These are phyloP conservation scores for Paraescarpia echinospica DNA, from an alignment of 1,140 invertebrate genomes.

Conservation along the genomic window DNA sequence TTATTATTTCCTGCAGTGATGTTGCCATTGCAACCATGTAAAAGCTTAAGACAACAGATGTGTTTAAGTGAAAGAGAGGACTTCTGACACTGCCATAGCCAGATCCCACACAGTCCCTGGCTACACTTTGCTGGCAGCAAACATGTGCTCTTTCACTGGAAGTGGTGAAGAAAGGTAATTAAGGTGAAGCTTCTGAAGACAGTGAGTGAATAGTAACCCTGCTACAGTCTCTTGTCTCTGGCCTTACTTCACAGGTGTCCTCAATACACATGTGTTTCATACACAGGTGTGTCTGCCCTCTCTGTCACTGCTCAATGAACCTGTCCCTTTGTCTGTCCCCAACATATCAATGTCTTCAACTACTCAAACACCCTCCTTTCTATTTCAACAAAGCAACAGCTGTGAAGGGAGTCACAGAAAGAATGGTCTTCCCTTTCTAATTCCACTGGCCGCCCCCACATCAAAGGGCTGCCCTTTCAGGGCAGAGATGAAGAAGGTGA, in stretches of 20 bases:
- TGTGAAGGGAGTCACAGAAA: not conserved
- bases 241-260: not conserved
- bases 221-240: not conserved
- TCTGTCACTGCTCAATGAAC: not conserved
- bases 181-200: not conserved
- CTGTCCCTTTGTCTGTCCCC: not conserved
- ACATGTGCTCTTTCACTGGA: not conserved
- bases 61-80: not conserved
- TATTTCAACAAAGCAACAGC: conserved; percentile 1
- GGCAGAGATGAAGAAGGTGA: not conserved
- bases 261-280: not conserved
- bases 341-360: not conserved
- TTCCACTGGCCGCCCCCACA: not conserved
- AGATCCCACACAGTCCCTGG: not conserved
- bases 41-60: too few relatives aligned
- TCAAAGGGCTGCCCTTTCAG: not conserved
- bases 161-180: not conserved
- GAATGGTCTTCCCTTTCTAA: not conserved
- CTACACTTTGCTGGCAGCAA: not conserved
- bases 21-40: too few relatives aligned
- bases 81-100: not conserved
- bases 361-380: not conserved
- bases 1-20: too few relatives aligned
- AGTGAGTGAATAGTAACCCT: not conserved
- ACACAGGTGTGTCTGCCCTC: not conserved